phyloP scores from a whole-genome alignment of 2,888 invertebrate species.

The Ommatoiulus sabulosus region DNA sequence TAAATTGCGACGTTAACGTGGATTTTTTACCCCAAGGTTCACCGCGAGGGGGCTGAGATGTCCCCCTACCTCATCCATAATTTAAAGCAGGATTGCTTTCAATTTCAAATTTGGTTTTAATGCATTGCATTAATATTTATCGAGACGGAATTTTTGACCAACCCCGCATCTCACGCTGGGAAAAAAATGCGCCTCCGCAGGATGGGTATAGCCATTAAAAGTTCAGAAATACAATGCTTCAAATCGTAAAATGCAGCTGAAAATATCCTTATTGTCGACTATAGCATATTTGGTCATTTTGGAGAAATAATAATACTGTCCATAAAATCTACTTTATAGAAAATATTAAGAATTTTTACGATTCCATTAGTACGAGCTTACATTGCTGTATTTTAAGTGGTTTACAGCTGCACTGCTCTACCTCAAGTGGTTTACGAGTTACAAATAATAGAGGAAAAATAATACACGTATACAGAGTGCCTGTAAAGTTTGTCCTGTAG shows the following conservation, averaged over 20 bases:
- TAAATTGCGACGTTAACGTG: neutral
- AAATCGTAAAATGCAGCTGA: neutral
- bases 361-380: too few relatives aligned
- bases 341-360: too few relatives aligned
- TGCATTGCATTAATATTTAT: conserved; percentile 27
- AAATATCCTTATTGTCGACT: too few relatives aligned
- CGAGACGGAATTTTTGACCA: neutral
- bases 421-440: too few relatives aligned
- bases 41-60: neutral
- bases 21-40: neutral
- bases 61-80: neutral
- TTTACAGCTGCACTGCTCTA: too few relatives aligned
- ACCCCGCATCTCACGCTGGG: neutral
- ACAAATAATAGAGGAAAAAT: too few relatives aligned
- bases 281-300: too few relatives aligned
- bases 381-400: too few relatives aligned
- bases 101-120: conserved; percentile 21
- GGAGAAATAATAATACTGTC: too few relatives aligned
- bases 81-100: neutral
- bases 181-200: neutral
- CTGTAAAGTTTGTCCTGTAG: too few relatives aligned
- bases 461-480: too few relatives aligned
- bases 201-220: neutral
- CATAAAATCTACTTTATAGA: too few relatives aligned
- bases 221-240: neutral